A percentile compares a stretch with the other conserved stretches of the same genome.
Conservation (phyloP, 2,888 invertebrate genomes). For the Pyrrhosoma nymphula region DNA sequence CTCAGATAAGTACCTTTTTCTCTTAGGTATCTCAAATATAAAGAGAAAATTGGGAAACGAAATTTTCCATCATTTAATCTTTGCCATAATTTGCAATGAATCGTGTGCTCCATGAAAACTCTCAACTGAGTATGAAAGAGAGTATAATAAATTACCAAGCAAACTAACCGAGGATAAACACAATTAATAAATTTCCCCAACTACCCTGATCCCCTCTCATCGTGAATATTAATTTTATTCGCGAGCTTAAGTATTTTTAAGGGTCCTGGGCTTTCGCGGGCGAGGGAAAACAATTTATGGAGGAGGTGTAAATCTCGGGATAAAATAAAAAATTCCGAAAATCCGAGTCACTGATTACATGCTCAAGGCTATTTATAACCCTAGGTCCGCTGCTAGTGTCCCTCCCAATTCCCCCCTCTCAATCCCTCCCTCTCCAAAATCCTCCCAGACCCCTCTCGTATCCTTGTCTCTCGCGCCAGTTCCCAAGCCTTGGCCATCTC, state of each 20-base stretch:
- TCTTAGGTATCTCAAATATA: background rate
- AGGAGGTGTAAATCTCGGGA: conserved; percentile 19
- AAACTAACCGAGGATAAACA: background rate
- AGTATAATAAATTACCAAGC: background rate
- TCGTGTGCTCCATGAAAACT: background rate
- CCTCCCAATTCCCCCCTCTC: background rate
- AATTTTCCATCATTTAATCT: background rate
- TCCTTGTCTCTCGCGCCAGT: conserved; percentile 24
- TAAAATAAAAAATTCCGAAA: conserved; percentile 3
- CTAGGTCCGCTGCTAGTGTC: background rate
- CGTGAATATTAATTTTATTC: conserved; percentile 28
- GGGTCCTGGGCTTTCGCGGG: background rate
- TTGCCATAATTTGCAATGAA: background rate
- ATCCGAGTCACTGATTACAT: conserved; percentile 27
- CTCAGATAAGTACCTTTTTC: background rate
- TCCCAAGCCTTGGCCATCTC: background rate
- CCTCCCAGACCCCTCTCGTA: background rate
- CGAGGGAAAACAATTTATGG: conserved; percentile 27
- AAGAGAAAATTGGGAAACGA: background rate
- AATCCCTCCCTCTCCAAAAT: background rate
- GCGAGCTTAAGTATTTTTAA: background rate
- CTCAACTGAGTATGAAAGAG: background rate
- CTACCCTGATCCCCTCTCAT: background rate
- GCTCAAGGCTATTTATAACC: conserved; percentile 15
- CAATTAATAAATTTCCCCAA: background rate